These are phyloP conservation scores for Tinea semifulvella DNA, from an alignment of 2,888 invertebrate species.

Conservation along the genomic window DNA sequence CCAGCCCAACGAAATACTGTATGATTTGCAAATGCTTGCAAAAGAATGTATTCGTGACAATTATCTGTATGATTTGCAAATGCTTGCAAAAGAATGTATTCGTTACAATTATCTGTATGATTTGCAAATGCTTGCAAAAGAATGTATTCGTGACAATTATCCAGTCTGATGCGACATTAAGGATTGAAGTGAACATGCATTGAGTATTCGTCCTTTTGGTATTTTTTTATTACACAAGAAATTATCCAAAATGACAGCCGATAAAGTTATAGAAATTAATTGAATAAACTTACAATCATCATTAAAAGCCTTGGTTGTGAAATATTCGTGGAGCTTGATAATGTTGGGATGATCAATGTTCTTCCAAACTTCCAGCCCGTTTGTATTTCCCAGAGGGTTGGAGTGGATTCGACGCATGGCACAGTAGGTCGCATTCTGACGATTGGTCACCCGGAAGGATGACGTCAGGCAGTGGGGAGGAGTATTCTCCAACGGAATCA, in stretches of 20 bases:
- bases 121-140: too few relatives aligned
- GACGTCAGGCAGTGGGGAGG: conserved; percentile 78
- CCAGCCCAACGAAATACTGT: too few relatives aligned
- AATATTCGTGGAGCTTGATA: conserved; percentile 90
- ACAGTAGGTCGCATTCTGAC: conserved; percentile 85
- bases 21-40: too few relatives aligned
- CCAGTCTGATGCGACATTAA: too few relatives aligned
- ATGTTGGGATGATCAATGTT: conserved; percentile 95
- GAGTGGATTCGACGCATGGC: conserved; percentile 91
- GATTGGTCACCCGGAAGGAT: conserved; percentile 89
- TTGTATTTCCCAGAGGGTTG: conserved; percentile 80
- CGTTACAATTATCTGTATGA: too few relatives aligned
- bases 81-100: too few relatives aligned
- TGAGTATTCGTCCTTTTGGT: too few relatives aligned
- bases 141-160: too few relatives aligned
- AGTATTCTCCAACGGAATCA: conserved; percentile 82
- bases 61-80: not conserved
- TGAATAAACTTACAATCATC: conserved; percentile 82
- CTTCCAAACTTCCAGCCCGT: conserved; percentile 96
- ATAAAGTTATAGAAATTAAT: not conserved
- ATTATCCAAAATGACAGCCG: too few relatives aligned
- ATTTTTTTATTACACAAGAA: too few relatives aligned
- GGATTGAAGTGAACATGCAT: too few relatives aligned
- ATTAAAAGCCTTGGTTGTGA: conserved; percentile 95
- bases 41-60: too few relatives aligned